phyloP scores from a whole-genome alignment of 2,797 vertebrate genomes.

The Sarcophilus harrisii region DNA sequence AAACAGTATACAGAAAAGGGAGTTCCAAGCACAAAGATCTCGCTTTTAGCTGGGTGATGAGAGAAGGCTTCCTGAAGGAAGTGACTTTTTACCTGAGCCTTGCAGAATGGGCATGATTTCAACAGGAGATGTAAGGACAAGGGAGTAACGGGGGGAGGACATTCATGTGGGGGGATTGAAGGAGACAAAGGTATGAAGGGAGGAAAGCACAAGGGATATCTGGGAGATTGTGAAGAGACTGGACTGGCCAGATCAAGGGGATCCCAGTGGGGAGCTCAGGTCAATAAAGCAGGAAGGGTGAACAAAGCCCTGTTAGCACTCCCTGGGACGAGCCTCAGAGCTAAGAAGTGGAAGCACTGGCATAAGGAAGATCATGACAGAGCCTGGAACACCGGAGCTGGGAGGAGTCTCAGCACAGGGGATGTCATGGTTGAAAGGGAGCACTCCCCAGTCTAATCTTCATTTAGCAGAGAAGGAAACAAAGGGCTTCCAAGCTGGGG shows the following conservation, averaged over 20 bases:
- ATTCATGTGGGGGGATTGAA: neutral
- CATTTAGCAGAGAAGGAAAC: conserved; percentile 28
- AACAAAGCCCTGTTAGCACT: neutral
- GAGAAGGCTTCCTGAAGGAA: neutral
- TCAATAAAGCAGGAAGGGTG: neutral
- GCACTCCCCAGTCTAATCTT: neutral
- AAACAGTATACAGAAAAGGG: neutral
- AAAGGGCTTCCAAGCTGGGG: neutral
- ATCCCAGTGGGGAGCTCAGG: neutral
- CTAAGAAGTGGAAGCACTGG: neutral
- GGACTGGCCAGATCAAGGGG: neutral
- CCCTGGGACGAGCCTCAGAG: neutral
- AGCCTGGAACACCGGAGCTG: neutral
- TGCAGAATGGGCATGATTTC: neutral
- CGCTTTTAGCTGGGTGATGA: neutral
- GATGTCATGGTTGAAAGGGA: too few relatives aligned
- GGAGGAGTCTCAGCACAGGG: neutral
- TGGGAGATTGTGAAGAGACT: neutral
- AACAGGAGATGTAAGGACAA: neutral
- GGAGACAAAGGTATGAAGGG: neutral
- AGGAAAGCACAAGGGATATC: neutral
- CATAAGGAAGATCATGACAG: neutral
- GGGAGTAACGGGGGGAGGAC: neutral
- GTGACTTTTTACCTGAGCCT: neutral
- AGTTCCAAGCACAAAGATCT: neutral